A percentile compares a stretch with the other conserved stretches of the same genome.
These are phyloP conservation scores for Apodemus sylvaticus DNA, from an alignment of 2,113 vertebrate species.

Conservation along the genomic window DNA sequence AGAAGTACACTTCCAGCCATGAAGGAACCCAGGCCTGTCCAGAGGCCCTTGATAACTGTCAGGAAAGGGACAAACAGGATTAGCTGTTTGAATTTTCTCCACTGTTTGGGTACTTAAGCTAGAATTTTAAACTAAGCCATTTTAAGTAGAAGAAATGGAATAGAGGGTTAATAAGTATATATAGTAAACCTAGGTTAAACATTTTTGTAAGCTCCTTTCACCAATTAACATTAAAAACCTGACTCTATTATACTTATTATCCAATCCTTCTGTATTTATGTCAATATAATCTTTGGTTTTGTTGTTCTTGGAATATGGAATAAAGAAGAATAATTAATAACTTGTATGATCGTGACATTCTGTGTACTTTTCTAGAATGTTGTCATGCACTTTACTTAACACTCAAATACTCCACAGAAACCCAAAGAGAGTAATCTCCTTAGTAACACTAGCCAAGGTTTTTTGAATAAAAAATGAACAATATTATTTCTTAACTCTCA, in stretches of 20 bases:
- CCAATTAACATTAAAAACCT: not conserved
- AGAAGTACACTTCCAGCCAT: not conserved
- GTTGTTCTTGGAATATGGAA: not conserved
- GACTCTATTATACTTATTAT: constrained; percentile 8
- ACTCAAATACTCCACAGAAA: not conserved
- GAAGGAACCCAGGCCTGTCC: not conserved
- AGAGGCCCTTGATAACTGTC: not conserved
- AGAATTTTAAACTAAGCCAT: constrained; percentile 14
- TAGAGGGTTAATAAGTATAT: constrained; percentile 42
- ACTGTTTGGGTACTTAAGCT: not conserved
- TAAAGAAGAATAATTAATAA: constrained; percentile 9
- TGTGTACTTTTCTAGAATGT: not conserved
- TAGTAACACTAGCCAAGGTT: not conserved
- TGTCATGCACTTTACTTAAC: not conserved
- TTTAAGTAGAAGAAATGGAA: constrained; percentile 44
- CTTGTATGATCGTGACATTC: not conserved
- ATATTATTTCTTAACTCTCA: not conserved
- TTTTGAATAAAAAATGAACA: not conserved
- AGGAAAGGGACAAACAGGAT: not conserved
- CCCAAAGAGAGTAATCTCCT: not conserved
- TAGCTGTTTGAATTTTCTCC: not conserved
- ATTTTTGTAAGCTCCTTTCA: not conserved
- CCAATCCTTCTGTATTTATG: not conserved
- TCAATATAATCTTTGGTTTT: not conserved
- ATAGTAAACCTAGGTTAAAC: constrained; percentile 28